Evolutionary conservation across 2,888 invertebrate genomes (phyloP).

Genomic region (Polia nebulosa): DNA sequence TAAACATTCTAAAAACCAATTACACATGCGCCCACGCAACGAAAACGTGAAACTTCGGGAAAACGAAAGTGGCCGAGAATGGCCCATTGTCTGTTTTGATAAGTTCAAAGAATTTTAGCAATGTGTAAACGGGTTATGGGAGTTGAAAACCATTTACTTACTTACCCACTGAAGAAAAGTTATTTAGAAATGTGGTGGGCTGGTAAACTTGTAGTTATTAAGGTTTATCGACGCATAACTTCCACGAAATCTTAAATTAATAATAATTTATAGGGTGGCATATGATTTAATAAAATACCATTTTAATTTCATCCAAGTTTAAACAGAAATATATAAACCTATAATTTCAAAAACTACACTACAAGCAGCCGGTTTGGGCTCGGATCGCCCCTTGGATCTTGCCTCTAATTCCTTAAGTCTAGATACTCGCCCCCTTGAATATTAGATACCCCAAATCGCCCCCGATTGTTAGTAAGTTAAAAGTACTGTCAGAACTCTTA

Average conservation of each 20-base stretch:
- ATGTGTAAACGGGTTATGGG: constrained; percentile 49
- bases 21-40: constrained; percentile 66
- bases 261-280: no score
- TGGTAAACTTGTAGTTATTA: constrained; percentile 3
- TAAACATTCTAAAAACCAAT: constrained; percentile 55
- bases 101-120: constrained; percentile 60
- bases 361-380: no score
- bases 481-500: no score
- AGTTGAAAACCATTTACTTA: constrained; percentile 20
- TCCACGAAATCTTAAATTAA: background rate
- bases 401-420: no score
- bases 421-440: no score
- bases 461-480: no score
- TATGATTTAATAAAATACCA: no score
- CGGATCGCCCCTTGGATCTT: no score
- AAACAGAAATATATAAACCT: no score
- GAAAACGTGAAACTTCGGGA: constrained; percentile 64
- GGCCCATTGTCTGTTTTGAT: constrained; percentile 56
- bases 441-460: no score
- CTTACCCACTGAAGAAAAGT: constrained; percentile 26
- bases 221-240: background rate
- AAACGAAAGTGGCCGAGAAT: constrained; percentile 69
- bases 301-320: no score
- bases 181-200: background rate
- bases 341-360: no score